phyloP scores from a whole-genome alignment of 1,140 invertebrate genomes.

The Nilaparvata lugens region DNA sequence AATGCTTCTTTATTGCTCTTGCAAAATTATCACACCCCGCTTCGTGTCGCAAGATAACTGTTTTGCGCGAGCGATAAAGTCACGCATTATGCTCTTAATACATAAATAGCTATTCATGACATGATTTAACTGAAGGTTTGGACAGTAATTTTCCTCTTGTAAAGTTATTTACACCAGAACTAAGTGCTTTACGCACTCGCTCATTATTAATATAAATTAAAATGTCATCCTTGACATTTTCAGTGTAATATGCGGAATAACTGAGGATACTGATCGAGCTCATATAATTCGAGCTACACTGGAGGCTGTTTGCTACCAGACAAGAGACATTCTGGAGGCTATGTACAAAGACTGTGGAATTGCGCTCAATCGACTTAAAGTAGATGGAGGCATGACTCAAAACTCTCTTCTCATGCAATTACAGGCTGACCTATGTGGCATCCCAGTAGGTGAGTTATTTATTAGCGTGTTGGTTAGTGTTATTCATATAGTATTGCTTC shows the following conservation, averaged over 20 bases:
- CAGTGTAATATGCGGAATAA: constrained; percentile 72
- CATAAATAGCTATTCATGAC: too few relatives aligned
- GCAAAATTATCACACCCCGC: too few relatives aligned
- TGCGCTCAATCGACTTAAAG: constrained; percentile 52
- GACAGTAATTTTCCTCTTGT: too few relatives aligned
- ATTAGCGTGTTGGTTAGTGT: too few relatives aligned
- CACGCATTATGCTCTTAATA: too few relatives aligned
- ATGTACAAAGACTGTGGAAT: constrained; percentile 66
- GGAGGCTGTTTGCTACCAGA: constrained; percentile 85
- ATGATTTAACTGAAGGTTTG: too few relatives aligned
- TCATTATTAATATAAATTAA: too few relatives aligned
- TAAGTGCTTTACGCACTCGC: too few relatives aligned
- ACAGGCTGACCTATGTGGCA: constrained; percentile 85
- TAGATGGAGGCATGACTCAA: constrained; percentile 81
- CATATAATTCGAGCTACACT: constrained; percentile 80
- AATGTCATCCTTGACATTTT: not conserved
- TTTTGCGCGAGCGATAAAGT: too few relatives aligned
- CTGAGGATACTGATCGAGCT: constrained; percentile 58
- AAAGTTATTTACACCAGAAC: too few relatives aligned
- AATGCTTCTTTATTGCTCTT: too few relatives aligned
- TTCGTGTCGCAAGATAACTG: too few relatives aligned
- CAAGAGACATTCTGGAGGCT: constrained; percentile 60
- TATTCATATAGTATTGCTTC: not conserved
- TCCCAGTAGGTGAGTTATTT: constrained; percentile 55
- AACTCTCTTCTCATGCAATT: constrained; percentile 85